Conservation (phyloP, 2,888 invertebrate genomes). For the Drepanosiphum platanoidis region DNA sequence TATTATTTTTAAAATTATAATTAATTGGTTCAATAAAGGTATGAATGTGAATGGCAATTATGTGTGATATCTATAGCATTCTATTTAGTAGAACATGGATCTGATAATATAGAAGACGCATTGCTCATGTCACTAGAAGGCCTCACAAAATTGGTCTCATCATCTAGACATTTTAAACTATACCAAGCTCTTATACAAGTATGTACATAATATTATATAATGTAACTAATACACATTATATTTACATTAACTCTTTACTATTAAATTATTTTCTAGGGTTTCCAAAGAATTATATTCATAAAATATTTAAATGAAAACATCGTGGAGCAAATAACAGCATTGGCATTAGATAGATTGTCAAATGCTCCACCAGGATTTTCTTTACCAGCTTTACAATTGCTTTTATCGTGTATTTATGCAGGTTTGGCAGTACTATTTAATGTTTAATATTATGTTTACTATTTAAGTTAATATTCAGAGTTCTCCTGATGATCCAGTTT, state of each 20-base stretch:
- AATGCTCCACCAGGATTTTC: slow-evolving; percentile 77
- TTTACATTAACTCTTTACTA: neutral
- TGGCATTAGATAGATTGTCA: slow-evolving; percentile 76
- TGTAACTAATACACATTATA: neutral
- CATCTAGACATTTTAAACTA: slow-evolving; percentile 62
- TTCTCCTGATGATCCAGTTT: neutral
- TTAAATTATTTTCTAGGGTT: slow-evolving; percentile 27
- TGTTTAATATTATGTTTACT: neutral
- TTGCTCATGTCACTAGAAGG: slow-evolving; percentile 63
- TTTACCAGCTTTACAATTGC: slow-evolving; percentile 78
- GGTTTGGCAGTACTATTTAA: slow-evolving; percentile 64
- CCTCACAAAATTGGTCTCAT: slow-evolving; percentile 63
- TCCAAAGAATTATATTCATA: slow-evolving; percentile 43
- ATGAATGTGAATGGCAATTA: slow-evolving; percentile 66
- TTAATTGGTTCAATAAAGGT: slow-evolving; percentile 33
- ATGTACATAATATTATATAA: neutral
- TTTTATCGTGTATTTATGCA: slow-evolving; percentile 83
- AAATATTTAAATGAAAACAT: slow-evolving; percentile 69
- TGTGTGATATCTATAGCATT: slow-evolving; percentile 78
- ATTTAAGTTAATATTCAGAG: too few relatives aligned
- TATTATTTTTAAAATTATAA: neutral
- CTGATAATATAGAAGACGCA: slow-evolving; percentile 57
- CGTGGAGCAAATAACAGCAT: slow-evolving; percentile 75
- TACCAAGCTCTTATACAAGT: slow-evolving; percentile 64
- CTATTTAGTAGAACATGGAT: slow-evolving; percentile 76